These are phyloP conservation scores for Odobenus rosmarus DNA, from an alignment of 2,113 vertebrate species.

Conservation along the genomic window DNA sequence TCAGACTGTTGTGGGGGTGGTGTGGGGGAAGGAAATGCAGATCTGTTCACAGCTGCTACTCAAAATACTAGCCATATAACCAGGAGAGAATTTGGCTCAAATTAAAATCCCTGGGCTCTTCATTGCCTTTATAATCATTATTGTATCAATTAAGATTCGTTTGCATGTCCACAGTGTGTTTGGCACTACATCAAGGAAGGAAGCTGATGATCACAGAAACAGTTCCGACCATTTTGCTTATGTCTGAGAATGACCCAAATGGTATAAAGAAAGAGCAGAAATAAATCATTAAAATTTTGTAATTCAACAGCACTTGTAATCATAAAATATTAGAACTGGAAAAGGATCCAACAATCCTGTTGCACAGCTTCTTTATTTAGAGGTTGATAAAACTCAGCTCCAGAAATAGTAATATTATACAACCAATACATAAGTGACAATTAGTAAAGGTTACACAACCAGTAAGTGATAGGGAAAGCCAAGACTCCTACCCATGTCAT, in stretches of 20 bases:
- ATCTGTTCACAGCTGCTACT: constrained; percentile 70
- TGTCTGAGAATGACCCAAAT: constrained; percentile 43
- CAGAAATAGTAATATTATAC: background rate
- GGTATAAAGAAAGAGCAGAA: constrained; percentile 49
- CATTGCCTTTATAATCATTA: constrained; percentile 49
- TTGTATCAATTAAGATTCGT: constrained; percentile 62
- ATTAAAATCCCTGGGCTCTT: constrained; percentile 37
- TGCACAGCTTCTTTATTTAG: constrained; percentile 1
- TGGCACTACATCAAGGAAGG: constrained; percentile 37
- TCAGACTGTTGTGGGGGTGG: constrained; percentile 70
- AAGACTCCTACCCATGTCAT: background rate
- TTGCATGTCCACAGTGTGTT: constrained; percentile 35
- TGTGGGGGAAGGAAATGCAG: constrained; percentile 64
- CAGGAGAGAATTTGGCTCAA: constrained; percentile 42
- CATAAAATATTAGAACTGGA: constrained; percentile 52
- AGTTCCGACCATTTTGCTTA: constrained; percentile 49
- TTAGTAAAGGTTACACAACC: background rate
- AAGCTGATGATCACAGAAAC: constrained; percentile 30
- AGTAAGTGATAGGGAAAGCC: background rate
- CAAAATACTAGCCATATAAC: constrained; percentile 61
- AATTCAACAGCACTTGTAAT: constrained; percentile 45
- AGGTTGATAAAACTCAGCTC: constrained; percentile 28
- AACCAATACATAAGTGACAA: background rate
- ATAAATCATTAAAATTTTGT: constrained; percentile 59
- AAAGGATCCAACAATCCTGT: constrained; percentile 38